Percentiles rank a stretch among this genome's conserved stretches.
phyloP scores from a whole-genome alignment of 2,888 invertebrate genomes.

The Coecobrya sp. region DNA sequence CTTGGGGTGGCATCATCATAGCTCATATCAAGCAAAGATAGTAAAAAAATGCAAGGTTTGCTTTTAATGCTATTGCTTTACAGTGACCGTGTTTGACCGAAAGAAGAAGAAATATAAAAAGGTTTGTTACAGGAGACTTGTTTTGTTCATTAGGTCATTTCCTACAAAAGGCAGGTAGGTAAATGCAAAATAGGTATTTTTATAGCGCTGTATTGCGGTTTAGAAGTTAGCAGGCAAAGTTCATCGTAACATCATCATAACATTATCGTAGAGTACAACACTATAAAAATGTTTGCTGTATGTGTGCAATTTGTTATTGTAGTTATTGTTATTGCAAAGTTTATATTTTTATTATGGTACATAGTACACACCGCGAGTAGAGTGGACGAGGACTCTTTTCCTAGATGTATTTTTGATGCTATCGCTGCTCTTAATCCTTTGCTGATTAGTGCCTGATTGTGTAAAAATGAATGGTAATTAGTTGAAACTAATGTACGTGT shows the following conservation, averaged over 20 bases:
- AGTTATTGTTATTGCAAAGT: too few species aligned
- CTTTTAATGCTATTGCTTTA: background rate
- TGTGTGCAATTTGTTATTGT: too few species aligned
- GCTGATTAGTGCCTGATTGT: background rate
- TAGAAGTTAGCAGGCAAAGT: background rate
- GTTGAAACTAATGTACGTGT: background rate
- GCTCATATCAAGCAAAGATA: background rate
- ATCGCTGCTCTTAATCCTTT: background rate
- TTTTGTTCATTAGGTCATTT: conserved; percentile 73
- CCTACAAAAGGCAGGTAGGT: conserved; percentile 43
- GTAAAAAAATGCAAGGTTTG: background rate
- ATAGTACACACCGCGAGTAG: background rate
- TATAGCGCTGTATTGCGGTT: too few species aligned
- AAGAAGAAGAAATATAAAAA: background rate
- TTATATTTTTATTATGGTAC: background rate
- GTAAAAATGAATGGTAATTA: conserved; percentile 3
- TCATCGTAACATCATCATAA: background rate
- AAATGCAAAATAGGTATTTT: background rate
- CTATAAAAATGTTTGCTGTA: too few species aligned
- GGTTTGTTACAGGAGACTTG: conserved; percentile 64
- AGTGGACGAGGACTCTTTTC: background rate
- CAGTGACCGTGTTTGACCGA: conserved; percentile 41
- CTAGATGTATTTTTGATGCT: background rate
- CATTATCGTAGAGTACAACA: too few species aligned
- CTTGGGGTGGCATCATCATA: conserved; percentile 5